A percentile compares a stretch with the other conserved stretches of the same genome.
Evolutionary conservation across 2,113 vertebrate species (phyloP).

Genomic region (Rhea americana): DNA sequence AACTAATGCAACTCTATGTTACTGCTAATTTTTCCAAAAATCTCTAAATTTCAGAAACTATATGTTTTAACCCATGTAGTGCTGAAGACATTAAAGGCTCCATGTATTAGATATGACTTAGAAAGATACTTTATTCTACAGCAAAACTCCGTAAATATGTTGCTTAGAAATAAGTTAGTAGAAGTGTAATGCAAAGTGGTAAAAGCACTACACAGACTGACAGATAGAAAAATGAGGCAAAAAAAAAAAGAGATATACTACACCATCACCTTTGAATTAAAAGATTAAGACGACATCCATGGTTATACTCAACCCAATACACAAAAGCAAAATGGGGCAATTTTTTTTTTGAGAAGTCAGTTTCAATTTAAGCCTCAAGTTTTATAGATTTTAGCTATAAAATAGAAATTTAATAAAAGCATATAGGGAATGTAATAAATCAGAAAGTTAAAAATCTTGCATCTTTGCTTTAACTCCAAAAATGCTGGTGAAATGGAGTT

Average conservation of each 20-base stretch:
- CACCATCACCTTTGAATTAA: background rate
- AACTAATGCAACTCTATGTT: background rate
- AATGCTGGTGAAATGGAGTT: background rate
- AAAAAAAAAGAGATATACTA: rapidly evolving
- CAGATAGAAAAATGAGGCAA: background rate
- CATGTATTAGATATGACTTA: background rate
- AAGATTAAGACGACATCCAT: background rate
- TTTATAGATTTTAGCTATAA: background rate
- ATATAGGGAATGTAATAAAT: background rate
- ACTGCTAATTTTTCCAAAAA: background rate
- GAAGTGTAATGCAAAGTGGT: background rate
- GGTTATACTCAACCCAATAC: background rate
- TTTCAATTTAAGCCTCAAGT: background rate
- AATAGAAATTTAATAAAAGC: background rate
- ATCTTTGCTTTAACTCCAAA: background rate
- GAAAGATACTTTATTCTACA: background rate
- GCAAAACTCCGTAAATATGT: background rate
- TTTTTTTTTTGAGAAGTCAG: background rate
- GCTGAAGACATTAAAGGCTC: background rate
- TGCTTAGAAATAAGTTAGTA: background rate
- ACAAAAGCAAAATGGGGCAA: background rate
- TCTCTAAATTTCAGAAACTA: background rate
- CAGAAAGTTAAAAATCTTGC: no score
- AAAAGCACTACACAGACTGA: background rate
- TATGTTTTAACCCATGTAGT: background rate